phyloP scores from a whole-genome alignment of 2,888 invertebrate species.

The Rhamnusium bicolor region DNA sequence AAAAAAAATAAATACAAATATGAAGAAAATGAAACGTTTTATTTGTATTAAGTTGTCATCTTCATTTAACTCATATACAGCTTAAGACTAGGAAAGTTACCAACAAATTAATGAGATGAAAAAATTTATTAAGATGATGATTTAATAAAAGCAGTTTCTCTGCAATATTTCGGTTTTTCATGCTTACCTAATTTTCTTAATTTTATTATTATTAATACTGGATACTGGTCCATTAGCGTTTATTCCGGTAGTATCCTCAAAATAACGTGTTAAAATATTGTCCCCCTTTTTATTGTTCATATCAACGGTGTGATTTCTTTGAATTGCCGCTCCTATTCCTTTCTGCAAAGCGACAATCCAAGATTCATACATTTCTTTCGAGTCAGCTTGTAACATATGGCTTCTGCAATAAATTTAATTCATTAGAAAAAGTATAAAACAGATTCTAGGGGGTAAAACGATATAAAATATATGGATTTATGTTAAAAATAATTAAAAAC shows the following conservation, averaged over 20 bases:
- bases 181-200: constrained; percentile 57
- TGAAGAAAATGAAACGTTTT: no score
- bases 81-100: no score
- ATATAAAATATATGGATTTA: no score
- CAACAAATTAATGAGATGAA: no score
- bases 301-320: constrained; percentile 72
- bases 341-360: constrained; percentile 94
- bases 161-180: neutral
- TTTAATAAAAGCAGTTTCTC: no score
- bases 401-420: constrained; percentile 76
- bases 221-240: constrained; percentile 54
- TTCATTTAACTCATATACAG: no score
- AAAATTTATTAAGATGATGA: no score
- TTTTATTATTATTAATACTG: constrained; percentile 59
- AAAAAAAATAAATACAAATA: constrained; percentile 36
- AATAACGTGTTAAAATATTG: constrained; percentile 52
- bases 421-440: no score
- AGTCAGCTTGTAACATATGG: constrained; percentile 98
- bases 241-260: constrained; percentile 47
- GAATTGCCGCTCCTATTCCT: constrained; percentile 88
- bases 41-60: no score
- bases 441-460: no score
- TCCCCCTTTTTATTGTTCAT: constrained; percentile 64
- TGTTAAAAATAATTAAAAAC: no score
- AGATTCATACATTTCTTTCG: constrained; percentile 88